Evolutionary conservation across 2,113 vertebrate genomes (phyloP), one percentile per base, ranked within the genome.

Genomic region (Corythaixoides concolor): DNA sequence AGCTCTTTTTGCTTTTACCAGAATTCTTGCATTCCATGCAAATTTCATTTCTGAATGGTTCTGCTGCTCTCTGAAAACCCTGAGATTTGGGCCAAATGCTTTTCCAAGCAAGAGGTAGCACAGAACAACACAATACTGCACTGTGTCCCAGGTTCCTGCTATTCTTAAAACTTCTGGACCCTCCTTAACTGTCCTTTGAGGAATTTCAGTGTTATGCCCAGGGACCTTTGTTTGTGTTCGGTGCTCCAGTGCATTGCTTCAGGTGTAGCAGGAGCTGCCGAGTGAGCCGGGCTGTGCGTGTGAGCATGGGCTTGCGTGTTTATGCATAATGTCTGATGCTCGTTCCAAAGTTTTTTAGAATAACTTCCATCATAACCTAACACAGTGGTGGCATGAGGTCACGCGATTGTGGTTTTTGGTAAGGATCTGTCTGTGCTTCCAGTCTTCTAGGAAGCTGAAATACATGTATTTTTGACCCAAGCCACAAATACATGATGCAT

Each of bases 341-440:
- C 10, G 6, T 26, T 50, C 37, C 37, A 52, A 59, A 24, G 35
- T 23, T 50, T 49, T 28, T 49, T 11, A 2, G n/a, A 67, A 30
- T 39, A 35, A 8, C 30, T 87, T 69, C 68, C 45, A 17, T 45
- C 21, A 9, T 58, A 41, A 52, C 52, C 53, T 27, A 19, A 43
- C 16, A 15, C 35, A 52, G 30, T 21, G 30, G 12, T 58, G 7
- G 1, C 58, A 30, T 59, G 72, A n/a, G 19, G 32, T 50, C n/a
- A 50, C 58, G 19, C 1, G 2, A 7, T 62, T 1, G 3, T 50
- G 58, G 3, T 35, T 43, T 43, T 43, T 39, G 39, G 1, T 56
- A 68, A 68, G 33, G 32, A 59, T 41, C 35, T 50, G 28, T 41
- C 37, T 45, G 16, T 68, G 33, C 39, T 68, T 78, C 78, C 4